These are phyloP conservation scores for Nothobranchius kuhntae DNA, from an alignment of 2,113 vertebrate genomes.

Conservation along the genomic window DNA sequence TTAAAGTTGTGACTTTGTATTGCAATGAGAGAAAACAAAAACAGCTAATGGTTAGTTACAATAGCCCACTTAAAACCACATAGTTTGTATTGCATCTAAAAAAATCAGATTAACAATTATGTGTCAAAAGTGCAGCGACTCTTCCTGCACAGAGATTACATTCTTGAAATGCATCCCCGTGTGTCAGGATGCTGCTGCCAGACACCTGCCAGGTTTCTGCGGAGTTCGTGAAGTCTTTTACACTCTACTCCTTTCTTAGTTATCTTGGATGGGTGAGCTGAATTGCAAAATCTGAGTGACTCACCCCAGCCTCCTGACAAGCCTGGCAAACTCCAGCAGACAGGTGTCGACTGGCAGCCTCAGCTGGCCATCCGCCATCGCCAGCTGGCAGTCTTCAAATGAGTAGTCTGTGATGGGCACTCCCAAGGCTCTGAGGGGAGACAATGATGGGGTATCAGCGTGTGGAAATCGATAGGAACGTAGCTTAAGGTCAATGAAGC, in stretches of 20 bases:
- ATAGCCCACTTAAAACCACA: no score
- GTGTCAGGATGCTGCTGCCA: not conserved
- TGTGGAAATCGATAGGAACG: conserved; percentile 34
- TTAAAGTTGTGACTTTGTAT: no score
- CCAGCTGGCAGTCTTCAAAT: conserved; percentile 96
- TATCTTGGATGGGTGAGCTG: conserved; percentile 15
- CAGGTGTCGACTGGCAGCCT: conserved; percentile 90
- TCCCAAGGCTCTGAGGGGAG: conserved; percentile 84
- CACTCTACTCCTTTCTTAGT: conserved; percentile 16
- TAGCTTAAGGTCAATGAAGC: not conserved
- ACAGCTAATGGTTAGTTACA: no score
- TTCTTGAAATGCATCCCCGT: not conserved
- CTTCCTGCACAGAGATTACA: not conserved
- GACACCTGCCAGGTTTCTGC: not conserved
- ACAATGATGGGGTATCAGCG: conserved; percentile 32
- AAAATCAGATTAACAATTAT: not conserved
- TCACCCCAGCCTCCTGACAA: conserved; percentile 92
- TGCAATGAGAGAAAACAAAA: no score
- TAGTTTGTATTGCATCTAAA: no score
- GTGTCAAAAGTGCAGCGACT: not conserved
- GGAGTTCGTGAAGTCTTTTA: not conserved
- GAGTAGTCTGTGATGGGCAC: conserved; percentile 95
- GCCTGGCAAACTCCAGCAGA: conserved; percentile 93
- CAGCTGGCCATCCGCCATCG: conserved; percentile 93
- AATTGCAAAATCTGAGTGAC: conserved; percentile 56